Base-by-base conservation (phyloP, 1,140 invertebrate genomes). In the Scaptodrosophila lebanonensis region DNA sequence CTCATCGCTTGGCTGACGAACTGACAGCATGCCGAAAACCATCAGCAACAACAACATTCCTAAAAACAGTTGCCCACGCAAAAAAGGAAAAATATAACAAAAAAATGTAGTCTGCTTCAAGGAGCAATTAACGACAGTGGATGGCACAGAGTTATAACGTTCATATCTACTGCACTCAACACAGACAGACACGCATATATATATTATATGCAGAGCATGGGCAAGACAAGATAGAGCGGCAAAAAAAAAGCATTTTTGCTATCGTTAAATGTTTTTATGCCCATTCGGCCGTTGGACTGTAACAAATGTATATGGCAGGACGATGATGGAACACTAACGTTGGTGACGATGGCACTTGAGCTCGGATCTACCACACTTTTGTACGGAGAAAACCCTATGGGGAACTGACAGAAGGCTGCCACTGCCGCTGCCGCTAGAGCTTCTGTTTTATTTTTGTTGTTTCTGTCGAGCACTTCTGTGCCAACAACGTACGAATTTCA, bases 101-200 rank as follows among this genome's bases (percentile, higher is more conserved):
- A 70, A 79, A 73, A 70, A 42, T 79, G 65, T 79, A 72, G 65
- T 61, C 75, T 54, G 69, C 70, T 82, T 82, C 75, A 82, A 82
- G 75, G 75, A 82, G 69, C 75, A 82, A 82, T 82, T 82, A 82
- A 82, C 75, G 70, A 70, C 75, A 79, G 75, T 57, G 66, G 61
- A 79, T 73, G 56, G 59, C 69, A 53, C 65, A 75, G 69, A 79
- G 75, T 82, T 75, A 82, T 70, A 59, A 57, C 75, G 51, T 59
- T 62, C 62, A 56, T 82, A 82, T 75, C 75, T 62, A 3, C 22
- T 25, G 22, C 22, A 25, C 22, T 25, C 22, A 60, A 66, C 54
- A 57, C 75, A 66, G 33, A 35, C 75, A 73, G 52, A 36, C 60
- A 33, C 36, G 12, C 12, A 33, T n/a, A n/a, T 33, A 13, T 33